Base-by-base conservation (phyloP, 2,113 vertebrate genomes). In the Balaeniceps rex region DNA sequence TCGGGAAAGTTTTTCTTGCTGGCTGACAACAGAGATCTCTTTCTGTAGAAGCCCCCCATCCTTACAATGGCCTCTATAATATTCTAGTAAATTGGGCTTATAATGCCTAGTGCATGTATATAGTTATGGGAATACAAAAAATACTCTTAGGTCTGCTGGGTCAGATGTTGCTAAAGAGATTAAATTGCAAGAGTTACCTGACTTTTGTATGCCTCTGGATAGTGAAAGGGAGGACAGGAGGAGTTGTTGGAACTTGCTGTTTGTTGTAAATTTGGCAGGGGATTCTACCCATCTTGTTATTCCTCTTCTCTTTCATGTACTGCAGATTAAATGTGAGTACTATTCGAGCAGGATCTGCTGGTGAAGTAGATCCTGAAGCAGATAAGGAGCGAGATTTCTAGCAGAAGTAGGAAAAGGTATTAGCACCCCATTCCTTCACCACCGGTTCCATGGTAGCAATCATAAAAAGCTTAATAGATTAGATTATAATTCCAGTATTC, bases 181-280 rank as follows among this genome's bases (percentile, higher is more conserved):
- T 68, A 76, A 84, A 58, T 49, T 65, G 57, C 74, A 79, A 11
- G 14, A 84, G 38, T 87, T 95, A 78, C 65, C n/a, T 93, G 69
- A 68, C 47, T 94, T 93, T 64, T 64, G 6, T 76, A 60, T 5
- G 28, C 88, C 49, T 80, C 68, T 95, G 63, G 26, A 52, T 76
- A 84, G 57, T 36, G 52, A 75, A 91, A 68, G 55, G n/a, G 26
- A 86, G 33, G 29, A 34, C 3, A 7, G 65, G 44, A 80, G 72
- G 49, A 87, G 34, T 23, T 94, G 91, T 84, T 95, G 29, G 64
- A 89, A 93, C 95, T 96, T 96, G 91, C 58, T 29, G 4, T 66
- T 95, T 46, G 18, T 66, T 88, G 2, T 68, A 89, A 78, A 1
- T 64, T 89, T 91, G 87, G 52, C 61, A 83, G 61, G 42, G 22